Conservation (phyloP, 2,888 invertebrate genomes). For the Hylaea fasciaria region DNA sequence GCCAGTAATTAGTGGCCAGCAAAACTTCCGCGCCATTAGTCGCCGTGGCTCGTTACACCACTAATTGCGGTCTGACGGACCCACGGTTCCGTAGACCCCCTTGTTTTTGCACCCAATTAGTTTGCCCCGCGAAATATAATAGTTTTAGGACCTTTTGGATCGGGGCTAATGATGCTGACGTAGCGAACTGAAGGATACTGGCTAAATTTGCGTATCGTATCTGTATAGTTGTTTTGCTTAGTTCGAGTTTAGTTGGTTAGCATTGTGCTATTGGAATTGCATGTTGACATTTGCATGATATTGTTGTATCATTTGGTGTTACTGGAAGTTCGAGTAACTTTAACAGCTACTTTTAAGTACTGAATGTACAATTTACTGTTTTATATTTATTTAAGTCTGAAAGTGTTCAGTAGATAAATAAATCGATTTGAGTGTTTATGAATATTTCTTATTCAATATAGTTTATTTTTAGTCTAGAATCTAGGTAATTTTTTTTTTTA, state of each 20-base stretch:
- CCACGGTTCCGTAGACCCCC: slow-evolving; percentile 43
- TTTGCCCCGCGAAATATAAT: slow-evolving; percentile 46
- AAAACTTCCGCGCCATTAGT: slow-evolving; percentile 75
- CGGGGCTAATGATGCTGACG: slow-evolving; percentile 45
- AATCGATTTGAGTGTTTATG: too few relatives aligned
- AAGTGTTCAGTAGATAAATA: too few relatives aligned
- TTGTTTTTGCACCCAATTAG: slow-evolving; percentile 70
- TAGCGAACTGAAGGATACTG: slow-evolving; percentile 27
- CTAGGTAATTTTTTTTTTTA: too few relatives aligned
- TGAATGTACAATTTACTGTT: too few relatives aligned
- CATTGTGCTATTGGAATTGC: slow-evolving; percentile 8
- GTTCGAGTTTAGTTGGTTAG: slow-evolving; percentile 10
- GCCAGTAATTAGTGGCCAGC: slow-evolving; percentile 66
- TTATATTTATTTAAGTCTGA: too few relatives aligned
- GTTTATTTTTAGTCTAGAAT: too few relatives aligned
- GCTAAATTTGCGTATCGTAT: slow-evolving; percentile 27
- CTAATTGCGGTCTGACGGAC: slow-evolving; percentile 72
- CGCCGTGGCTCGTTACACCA: slow-evolving; percentile 63
- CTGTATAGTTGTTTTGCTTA: slow-evolving; percentile 14
- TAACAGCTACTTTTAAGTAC: too few relatives aligned
- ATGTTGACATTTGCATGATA: neutral
- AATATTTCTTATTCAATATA: too few relatives aligned
- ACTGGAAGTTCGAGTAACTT: too few relatives aligned
- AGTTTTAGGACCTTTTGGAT: slow-evolving; percentile 46
- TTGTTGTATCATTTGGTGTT: neutral